phyloP scores from a whole-genome alignment of 2,888 invertebrate species.

The Coelogynopora nodosa region DNA sequence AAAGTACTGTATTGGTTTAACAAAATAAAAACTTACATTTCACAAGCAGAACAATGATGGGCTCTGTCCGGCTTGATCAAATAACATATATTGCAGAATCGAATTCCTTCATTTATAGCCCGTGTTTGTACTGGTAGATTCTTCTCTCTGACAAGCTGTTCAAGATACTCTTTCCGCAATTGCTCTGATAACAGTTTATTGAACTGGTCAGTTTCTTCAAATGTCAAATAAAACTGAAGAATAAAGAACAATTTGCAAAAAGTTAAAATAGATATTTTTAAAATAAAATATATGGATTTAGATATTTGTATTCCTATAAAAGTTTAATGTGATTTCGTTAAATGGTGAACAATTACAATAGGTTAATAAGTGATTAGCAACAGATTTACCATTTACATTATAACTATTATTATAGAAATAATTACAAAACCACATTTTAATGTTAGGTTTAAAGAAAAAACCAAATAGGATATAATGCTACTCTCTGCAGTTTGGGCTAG shows the following conservation, averaged over 20 bases:
- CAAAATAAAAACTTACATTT: conserved; percentile 67
- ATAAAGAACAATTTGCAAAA: background rate
- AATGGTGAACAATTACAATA: too few species aligned
- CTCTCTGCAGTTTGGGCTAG: too few species aligned
- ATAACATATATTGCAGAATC: conserved; percentile 67
- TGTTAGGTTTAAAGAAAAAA: too few species aligned
- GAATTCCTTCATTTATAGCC: background rate
- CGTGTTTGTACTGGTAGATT: conserved; percentile 32
- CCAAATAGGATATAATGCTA: too few species aligned
- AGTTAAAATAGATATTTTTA: background rate
- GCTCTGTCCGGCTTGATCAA: conserved; percentile 92
- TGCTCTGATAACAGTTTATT: background rate
- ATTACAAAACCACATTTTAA: too few species aligned
- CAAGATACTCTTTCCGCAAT: conserved; percentile 32
- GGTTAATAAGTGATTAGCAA: too few species aligned
- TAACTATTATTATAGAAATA: too few species aligned
- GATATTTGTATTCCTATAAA: too few species aligned
- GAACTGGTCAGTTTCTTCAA: background rate
- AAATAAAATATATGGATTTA: too few species aligned
- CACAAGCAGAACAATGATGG: conserved; percentile 95
- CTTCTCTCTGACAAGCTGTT: background rate
- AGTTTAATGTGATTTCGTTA: too few species aligned
- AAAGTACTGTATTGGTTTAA: too few species aligned
- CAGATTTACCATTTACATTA: too few species aligned
- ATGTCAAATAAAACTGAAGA: conserved; percentile 17